Evolutionary conservation across 2,797 vertebrate species (phyloP), one percentile per base, ranked within the genome.

Genomic region (Hipposideros larvatus): DNA sequence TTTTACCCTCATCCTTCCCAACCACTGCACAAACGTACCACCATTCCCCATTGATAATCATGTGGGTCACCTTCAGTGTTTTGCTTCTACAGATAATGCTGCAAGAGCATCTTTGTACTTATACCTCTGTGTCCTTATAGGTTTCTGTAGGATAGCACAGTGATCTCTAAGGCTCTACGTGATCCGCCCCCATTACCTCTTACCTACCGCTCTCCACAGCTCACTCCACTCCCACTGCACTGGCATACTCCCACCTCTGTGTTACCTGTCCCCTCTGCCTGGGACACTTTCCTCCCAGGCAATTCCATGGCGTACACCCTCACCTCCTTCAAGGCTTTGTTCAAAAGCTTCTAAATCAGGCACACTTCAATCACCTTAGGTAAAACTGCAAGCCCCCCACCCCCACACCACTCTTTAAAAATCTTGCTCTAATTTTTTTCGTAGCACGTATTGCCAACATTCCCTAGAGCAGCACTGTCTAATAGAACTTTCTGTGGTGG

Each of bases 281-380:
- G 41, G 26, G 11, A 74, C 57, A 4, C 21, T 43, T 31, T 84
- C 48, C 46, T 79, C 80, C 83, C 7, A 66, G 37, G 26, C 46
- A 77, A 26, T 87, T 5, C 31, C 86, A 63, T 8, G 15, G 43
- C 22, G 74, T 43, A 63, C n/a, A 34, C 65, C 80, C n/a, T 46
- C 16, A 59, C 19, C 22, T 66, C 28, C 65, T 55, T 66, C 87
- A 85, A 53, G 66, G 59, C 53, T 92, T 90, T 73, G 18, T 77
- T 94, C 89, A 87, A 84, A 82, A 83, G 31, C 66, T 90, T 84
- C 80, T 87, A 61, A 94, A 70, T 87, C 57, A 92, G 77, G 66
- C 7, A 2, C 4, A 63, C 26, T 22, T 63, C 34, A 80, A n/a
- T 71, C 26, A 48, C 31, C 34, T 51, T 19, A 2, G 7, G 19